Percentiles rank a stretch among this genome's conserved stretches.
phyloP scores from a whole-genome alignment of 1,140 invertebrate species.

The Philopotamus ludificatus region DNA sequence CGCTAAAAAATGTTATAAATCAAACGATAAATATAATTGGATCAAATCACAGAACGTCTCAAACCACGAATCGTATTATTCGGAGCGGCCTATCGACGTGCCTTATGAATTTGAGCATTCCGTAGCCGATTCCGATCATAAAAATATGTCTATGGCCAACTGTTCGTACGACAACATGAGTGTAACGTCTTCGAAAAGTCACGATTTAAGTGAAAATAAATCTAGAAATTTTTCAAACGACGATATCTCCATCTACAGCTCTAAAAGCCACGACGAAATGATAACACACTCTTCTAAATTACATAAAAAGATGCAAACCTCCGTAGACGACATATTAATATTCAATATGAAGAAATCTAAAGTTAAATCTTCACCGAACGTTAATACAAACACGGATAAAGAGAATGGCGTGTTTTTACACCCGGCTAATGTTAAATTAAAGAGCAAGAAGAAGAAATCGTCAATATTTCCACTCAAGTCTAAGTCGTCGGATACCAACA shows the following conservation, averaged over 20 bases:
- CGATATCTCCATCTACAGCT: conserved; percentile 56
- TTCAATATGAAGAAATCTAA: conserved; percentile 46
- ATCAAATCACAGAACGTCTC: conserved; percentile 8
- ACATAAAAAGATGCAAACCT: conserved; percentile 45
- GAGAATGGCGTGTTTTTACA: conserved; percentile 50
- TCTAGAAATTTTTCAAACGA: conserved; percentile 48
- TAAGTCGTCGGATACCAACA: conserved; percentile 28
- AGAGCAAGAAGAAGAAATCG: conserved; percentile 51
- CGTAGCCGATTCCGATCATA: conserved; percentile 35
- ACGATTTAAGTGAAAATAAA: conserved; percentile 44
- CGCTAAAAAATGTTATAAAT: conserved; percentile 24
- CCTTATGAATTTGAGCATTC: conserved; percentile 42
- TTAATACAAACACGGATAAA: conserved; percentile 40
- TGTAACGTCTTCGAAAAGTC: conserved; percentile 48
- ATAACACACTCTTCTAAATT: conserved; percentile 45
- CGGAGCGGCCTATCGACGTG: conserved; percentile 47
- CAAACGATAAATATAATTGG: conserved; percentile 28
- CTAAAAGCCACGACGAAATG: conserved; percentile 55
- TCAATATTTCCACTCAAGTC: conserved; percentile 50
- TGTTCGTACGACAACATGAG: conserved; percentile 48
- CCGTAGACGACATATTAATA: conserved; percentile 53
- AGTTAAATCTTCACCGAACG: conserved; percentile 7
- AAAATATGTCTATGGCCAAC: conserved; percentile 36
- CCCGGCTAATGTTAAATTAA: conserved; percentile 46
- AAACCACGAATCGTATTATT: conserved; percentile 14